Percentiles rank a stretch among this genome's conserved stretches.
Evolutionary conservation across 2,888 invertebrate genomes (phyloP).

Genomic region (Pachydiplax longipennis): DNA sequence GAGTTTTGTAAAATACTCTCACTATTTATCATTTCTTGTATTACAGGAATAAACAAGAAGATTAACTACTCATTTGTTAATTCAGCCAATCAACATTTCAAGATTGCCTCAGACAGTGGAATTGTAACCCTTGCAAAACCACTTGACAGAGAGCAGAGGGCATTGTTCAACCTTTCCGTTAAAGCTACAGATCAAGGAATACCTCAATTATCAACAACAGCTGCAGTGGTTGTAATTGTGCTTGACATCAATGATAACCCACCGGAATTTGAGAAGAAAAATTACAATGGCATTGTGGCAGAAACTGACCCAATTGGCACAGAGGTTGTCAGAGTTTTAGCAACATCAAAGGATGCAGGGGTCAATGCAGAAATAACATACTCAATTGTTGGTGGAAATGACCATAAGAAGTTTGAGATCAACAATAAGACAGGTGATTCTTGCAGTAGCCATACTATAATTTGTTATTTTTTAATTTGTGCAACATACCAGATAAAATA

Average conservation of each 20-base stretch:
- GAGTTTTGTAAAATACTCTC: too few relatives aligned
- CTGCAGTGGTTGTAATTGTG: constrained; percentile 78
- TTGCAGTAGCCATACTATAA: too few relatives aligned
- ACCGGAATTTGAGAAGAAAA: constrained; percentile 86
- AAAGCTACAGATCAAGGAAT: constrained; percentile 84
- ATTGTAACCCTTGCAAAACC: constrained; percentile 83
- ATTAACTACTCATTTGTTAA: constrained; percentile 81
- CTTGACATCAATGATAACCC: constrained; percentile 96
- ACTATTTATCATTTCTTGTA: not conserved
- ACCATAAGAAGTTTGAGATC: constrained; percentile 83
- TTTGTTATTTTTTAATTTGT: not conserved
- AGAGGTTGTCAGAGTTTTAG: constrained; percentile 82
- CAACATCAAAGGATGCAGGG: constrained; percentile 92
- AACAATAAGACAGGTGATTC: constrained; percentile 67
- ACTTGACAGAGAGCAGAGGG: constrained; percentile 86
- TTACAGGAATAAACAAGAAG: constrained; percentile 76
- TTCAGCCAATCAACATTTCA: constrained; percentile 74
- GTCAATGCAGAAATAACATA: constrained; percentile 92
- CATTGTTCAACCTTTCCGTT: constrained; percentile 83
- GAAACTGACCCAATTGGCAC: constrained; percentile 82
- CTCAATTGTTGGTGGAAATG: constrained; percentile 86
- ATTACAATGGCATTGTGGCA: constrained; percentile 78
- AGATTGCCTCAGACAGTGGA: constrained; percentile 82
- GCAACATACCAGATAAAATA: too few relatives aligned
- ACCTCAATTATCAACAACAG: constrained; percentile 73